A percentile compares a stretch with the other conserved stretches of the same genome.
Evolutionary conservation across 1,140 invertebrate genomes (phyloP).

Genomic region (Drosophila malerkotliana): DNA sequence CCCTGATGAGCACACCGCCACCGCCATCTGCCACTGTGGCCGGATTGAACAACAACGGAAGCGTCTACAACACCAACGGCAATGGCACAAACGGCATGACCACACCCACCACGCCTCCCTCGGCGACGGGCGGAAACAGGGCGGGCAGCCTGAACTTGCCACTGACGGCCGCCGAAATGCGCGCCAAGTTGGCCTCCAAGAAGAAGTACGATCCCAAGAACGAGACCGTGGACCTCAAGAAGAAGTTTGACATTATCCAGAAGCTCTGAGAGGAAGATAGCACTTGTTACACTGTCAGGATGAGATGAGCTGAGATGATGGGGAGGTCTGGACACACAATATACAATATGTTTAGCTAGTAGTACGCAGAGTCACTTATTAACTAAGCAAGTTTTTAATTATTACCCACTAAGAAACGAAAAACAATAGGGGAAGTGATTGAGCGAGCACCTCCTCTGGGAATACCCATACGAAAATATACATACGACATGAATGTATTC

Average conservation of each 20-base stretch:
- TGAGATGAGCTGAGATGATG: constrained; percentile 39
- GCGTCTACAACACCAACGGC: constrained; percentile 57
- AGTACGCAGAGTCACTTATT: constrained; percentile 79
- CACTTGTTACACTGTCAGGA: constrained; percentile 60
- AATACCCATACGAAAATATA: constrained; percentile 14
- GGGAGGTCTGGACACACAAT: constrained; percentile 28
- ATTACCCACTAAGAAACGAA: constrained; percentile 52
- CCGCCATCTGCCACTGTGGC: constrained; percentile 66
- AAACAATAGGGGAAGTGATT: constrained; percentile 10
- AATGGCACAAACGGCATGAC: constrained; percentile 44
- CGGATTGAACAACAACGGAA: constrained; percentile 70
- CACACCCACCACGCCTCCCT: constrained; percentile 37
- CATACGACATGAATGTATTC: constrained; percentile 34
- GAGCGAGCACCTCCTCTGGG: constrained; percentile 21
- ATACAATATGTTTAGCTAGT: constrained; percentile 65
- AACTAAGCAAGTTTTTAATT: constrained; percentile 77
- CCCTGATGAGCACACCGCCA: constrained; percentile 62
- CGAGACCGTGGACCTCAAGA: constrained; percentile 93
- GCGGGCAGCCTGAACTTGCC: constrained; percentile 88
- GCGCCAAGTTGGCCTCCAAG: constrained; percentile 91
- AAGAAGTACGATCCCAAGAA: constrained; percentile 96
- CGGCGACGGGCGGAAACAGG: constrained; percentile 36
- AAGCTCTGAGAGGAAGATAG: constrained; percentile 87
- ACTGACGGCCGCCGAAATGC: constrained; percentile 94
- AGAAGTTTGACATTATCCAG: constrained; percentile 96